phyloP scores from a whole-genome alignment of 1,140 invertebrate species.

The Telenomus remus region DNA sequence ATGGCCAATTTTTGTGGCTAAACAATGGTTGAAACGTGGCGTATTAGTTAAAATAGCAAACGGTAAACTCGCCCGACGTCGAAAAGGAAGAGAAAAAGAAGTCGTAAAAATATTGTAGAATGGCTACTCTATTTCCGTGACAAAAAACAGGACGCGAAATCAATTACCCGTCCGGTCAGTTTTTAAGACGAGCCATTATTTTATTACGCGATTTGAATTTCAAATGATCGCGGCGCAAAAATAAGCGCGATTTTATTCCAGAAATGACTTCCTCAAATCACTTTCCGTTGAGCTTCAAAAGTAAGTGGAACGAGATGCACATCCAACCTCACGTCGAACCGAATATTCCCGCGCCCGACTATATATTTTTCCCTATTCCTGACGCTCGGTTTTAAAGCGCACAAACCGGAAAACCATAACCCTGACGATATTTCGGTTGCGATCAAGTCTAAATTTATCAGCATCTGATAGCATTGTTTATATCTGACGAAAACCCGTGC shows the following conservation, averaged over 20 bases:
- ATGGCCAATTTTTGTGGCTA: too few relatives aligned
- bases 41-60: too few relatives aligned
- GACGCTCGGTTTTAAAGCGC: neutral
- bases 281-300: too few relatives aligned
- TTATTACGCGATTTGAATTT: constrained; percentile 4
- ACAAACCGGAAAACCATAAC: constrained; percentile 4
- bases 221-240: neutral
- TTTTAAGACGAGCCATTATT: constrained; percentile 1
- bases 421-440: neutral
- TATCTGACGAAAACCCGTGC: constrained; percentile 8
- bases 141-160: constrained; percentile 14
- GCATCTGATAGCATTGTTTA: constrained; percentile 21
- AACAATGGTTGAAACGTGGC: too few relatives aligned
- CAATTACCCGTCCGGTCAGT: constrained; percentile 5
- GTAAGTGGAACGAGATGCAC: too few relatives aligned
- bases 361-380: too few relatives aligned
- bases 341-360: neutral
- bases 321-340: too few relatives aligned
- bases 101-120: constrained; percentile 9
- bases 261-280: too few relatives aligned
- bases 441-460: constrained; percentile 10
- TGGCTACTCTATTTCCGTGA: constrained; percentile 11
- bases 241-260: neutral
- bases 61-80: constrained; percentile 15
- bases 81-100: constrained; percentile 1